These are phyloP conservation scores for Enteromius viviparus DNA, from an alignment of 2,797 vertebrate species.

Conservation along the genomic window DNA sequence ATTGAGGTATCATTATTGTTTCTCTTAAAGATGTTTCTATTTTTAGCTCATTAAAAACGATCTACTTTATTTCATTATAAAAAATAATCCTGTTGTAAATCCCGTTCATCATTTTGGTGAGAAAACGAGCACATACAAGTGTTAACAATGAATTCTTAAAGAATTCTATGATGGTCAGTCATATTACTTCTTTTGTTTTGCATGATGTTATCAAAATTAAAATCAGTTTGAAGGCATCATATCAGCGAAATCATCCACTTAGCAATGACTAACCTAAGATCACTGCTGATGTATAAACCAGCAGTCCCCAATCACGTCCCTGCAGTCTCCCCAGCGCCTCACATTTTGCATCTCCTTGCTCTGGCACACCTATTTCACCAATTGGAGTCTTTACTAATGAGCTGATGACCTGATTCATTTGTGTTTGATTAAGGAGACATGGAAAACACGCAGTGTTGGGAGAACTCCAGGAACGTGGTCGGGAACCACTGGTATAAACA, in stretches of 20 bases:
- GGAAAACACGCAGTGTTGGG: too few species aligned
- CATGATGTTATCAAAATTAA: not conserved
- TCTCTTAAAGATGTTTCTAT: not conserved
- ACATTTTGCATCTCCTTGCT: too few species aligned
- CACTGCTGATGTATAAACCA: not conserved
- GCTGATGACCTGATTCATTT: too few species aligned
- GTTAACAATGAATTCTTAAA: too few species aligned
- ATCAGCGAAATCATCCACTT: not conserved
- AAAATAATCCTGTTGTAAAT: not conserved
- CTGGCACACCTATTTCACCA: too few species aligned
- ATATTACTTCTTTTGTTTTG: too few species aligned
- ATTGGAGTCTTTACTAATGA: not conserved
- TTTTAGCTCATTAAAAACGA: not conserved
- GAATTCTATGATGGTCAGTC: not conserved
- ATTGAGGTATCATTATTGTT: not conserved
- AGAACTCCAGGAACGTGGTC: too few species aligned
- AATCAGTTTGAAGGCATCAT: not conserved
- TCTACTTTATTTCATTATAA: not conserved
- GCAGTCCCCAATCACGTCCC: too few species aligned
- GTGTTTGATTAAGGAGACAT: too few species aligned
- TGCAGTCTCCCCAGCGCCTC: too few species aligned
- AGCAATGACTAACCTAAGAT: not conserved
- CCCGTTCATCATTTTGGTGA: not conserved
- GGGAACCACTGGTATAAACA: not conserved
- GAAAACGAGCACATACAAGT: not conserved